phyloP scores from a whole-genome alignment of 2,888 invertebrate genomes.

The Cepaea hortensis region DNA sequence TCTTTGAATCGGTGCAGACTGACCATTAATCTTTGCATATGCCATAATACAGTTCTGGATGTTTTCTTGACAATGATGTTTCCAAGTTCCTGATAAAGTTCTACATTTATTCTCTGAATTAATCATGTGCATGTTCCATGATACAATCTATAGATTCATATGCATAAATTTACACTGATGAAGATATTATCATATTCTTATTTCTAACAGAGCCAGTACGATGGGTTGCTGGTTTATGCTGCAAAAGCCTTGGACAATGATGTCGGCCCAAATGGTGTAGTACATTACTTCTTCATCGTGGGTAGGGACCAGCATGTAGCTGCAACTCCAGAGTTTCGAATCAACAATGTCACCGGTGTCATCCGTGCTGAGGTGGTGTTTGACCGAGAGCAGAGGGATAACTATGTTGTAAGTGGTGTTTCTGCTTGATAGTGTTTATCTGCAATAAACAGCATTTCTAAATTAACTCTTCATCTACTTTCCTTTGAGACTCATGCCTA shows the following conservation, averaged over 20 bases:
- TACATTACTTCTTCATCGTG: conserved; percentile 84
- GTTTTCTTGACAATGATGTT: no score
- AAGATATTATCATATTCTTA: neutral
- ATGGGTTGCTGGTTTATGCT: conserved; percentile 81
- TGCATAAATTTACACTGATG: neutral
- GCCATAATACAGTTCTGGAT: no score
- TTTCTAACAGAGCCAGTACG: conserved; percentile 42
- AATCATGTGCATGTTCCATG: no score
- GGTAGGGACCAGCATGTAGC: conserved; percentile 80
- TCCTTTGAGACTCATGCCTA: no score
- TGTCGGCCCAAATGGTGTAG: conserved; percentile 87
- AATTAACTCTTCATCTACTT: no score
- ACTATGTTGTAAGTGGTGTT: conserved; percentile 64
- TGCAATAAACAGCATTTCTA: no score
- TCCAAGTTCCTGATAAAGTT: no score
- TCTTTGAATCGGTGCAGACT: no score
- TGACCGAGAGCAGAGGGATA: conserved; percentile 78
- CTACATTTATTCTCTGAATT: no score
- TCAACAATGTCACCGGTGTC: conserved; percentile 86
- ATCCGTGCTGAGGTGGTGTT: conserved; percentile 86
- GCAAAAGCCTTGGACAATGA: conserved; percentile 90
- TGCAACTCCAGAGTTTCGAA: conserved; percentile 88
- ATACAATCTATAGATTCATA: neutral
- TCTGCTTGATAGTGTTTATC: neutral
- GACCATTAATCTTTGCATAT: no score